Conservation (phyloP, 2,113 vertebrate genomes). For the Ursus arctos region DNA sequence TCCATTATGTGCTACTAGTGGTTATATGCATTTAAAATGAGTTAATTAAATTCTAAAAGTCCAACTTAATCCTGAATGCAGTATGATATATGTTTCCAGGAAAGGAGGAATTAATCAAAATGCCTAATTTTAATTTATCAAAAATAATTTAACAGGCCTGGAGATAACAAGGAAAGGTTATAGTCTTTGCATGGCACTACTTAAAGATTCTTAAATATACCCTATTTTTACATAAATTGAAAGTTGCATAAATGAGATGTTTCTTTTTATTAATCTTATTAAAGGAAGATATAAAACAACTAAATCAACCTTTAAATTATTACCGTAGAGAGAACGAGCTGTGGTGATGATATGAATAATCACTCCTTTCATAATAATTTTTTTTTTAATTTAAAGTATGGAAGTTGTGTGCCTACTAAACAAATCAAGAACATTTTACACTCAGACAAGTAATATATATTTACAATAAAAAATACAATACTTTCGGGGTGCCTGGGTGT, state of each 20-base stretch:
- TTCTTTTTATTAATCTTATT: background rate
- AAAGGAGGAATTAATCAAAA: slow-evolving; percentile 64
- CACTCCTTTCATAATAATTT: background rate
- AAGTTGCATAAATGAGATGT: background rate
- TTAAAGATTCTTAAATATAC: slow-evolving; percentile 26
- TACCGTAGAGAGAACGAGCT: background rate
- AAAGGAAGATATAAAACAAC: background rate
- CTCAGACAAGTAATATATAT: background rate
- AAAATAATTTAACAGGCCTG: slow-evolving; percentile 59
- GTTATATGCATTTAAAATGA: slow-evolving; percentile 52
- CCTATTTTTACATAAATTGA: slow-evolving; percentile 37
- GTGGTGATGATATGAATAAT: background rate
- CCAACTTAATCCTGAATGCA: slow-evolving; percentile 63
- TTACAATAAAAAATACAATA: background rate
- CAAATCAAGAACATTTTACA: background rate
- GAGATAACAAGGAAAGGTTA: slow-evolving; percentile 52
- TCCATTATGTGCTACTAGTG: slow-evolving; percentile 44
- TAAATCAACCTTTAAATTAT: slow-evolving; percentile 30
- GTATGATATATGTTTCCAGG: slow-evolving; percentile 54
- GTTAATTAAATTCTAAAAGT: slow-evolving; percentile 73
- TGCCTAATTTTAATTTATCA: slow-evolving; percentile 70
- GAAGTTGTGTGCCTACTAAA: background rate
- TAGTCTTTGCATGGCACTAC: background rate
- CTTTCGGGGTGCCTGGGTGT: background rate
- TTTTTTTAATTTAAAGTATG: background rate